Evolutionary conservation across 1,140 invertebrate genomes (phyloP), one percentile per base, ranked within the genome.

Genomic region (Heliconius eleuchia): DNA sequence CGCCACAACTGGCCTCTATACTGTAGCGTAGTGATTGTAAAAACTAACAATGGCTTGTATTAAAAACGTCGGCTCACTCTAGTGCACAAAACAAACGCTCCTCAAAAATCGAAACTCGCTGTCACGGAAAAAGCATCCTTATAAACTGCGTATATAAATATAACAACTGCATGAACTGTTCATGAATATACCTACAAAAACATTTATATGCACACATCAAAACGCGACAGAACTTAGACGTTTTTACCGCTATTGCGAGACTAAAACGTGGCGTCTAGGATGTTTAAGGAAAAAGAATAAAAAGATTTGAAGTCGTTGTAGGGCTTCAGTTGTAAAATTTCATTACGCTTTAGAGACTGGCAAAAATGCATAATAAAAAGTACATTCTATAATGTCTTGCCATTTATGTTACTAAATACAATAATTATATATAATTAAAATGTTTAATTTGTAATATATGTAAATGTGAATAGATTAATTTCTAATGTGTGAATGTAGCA

Each of bases 31-130:
- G 55, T 74, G 70, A 75, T 76, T 76, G 79, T 76, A 80, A 80
- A 77, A 70, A 76, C 60, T 60, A 76, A 80, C 79, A 80, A 80
- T 80, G 72, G 74, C 71, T 55, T 50, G 71, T 76, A 76, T 76
- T 39, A 80, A 76, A 80, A 80, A 76, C 74, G 52, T 76, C 27
- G 74, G 71, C 23, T 72, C 70, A 72, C 71, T 76, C 74, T 74
- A 80, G 71, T 80, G 75, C 74, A 71, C 74, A 66, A 39, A 80
- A 80, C 75, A 80, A 76, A 76, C 60, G 42, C 55, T 80, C 71
- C 46, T 79, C 52, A 57, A 80, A 80, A 76, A 76, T 80, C 74
- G 34, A 66, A 76, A 76, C 57, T 66, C 27, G 23, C 60, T 80
- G 30, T 71, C 30, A 72, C 52, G 8, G 39, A 72, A 77, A 77